Evolutionary conservation across 2,797 vertebrate genomes (phyloP).

Genomic region (Molossus molossus): DNA sequence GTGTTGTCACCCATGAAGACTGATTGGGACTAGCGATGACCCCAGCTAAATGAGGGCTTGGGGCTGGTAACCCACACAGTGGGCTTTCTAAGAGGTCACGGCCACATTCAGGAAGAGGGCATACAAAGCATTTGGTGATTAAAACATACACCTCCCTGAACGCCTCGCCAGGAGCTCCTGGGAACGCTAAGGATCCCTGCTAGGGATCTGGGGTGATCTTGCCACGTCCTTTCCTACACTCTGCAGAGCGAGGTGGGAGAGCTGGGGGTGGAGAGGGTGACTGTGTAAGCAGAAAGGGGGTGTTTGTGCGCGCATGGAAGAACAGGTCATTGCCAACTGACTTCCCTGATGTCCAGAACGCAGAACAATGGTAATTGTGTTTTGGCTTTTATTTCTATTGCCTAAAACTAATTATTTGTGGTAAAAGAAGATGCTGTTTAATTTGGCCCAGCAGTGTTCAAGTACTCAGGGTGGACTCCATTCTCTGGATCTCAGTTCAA

Average conservation of each 20-base stretch:
- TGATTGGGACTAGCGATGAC: background rate
- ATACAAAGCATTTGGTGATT: background rate
- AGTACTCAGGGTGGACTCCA: background rate
- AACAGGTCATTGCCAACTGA: background rate
- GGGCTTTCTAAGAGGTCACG: background rate
- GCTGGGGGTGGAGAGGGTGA: no score
- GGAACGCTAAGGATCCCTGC: background rate
- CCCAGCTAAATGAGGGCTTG: background rate
- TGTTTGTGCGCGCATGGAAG: background rate
- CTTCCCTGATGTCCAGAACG: background rate
- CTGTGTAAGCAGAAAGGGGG: no score
- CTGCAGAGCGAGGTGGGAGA: no score
- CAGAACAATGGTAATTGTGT: background rate
- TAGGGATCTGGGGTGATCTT: background rate
- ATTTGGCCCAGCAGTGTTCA: background rate
- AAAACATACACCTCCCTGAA: background rate
- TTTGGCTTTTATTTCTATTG: background rate
- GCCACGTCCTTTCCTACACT: background rate
- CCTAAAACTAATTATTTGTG: background rate
- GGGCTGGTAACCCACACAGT: background rate
- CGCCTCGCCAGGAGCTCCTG: background rate
- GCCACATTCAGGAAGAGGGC: background rate
- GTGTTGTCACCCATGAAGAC: background rate
- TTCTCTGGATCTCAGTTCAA: background rate
- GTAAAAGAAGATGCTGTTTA: constrained; percentile 16